Evolutionary conservation across 2,113 vertebrate genomes (phyloP), one percentile per base, ranked within the genome.

Genomic region (Bubalus kerabau): DNA sequence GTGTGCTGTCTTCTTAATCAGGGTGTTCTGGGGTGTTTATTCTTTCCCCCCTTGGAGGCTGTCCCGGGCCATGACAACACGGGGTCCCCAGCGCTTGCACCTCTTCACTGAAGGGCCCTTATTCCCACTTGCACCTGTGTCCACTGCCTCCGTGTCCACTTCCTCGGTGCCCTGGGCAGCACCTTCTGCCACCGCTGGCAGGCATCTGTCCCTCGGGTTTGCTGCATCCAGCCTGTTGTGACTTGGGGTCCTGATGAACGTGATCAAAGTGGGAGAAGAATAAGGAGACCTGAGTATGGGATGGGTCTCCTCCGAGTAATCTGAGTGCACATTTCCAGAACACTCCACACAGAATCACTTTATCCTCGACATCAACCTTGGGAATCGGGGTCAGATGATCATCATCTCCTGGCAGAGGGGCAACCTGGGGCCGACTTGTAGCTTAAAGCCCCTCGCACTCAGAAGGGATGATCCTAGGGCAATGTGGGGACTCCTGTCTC

Each of bases 261-360:
- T 15, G 28, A 19, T 62, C 26, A 13, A 21, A 32, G 13, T 48
- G 1, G 7, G 90, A 46, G 82, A 46, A 30, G 30, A 15, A 14
- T 26, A 3, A 26, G 0, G 48, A 15, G 46, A 11, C 3, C 32
- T 23, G 0, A 1, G 24, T 1, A 7, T 8, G 17, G 40, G 46
- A 2, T 5, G 57, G 15, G 30, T 54, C 24, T 3, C 78, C 21
- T 50, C 0, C 8, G 0, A 7, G 28, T 48, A 28, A 26, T 12
- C 24, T 0, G 13, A 21, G 26, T 8, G 32, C 19, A 40, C 17
- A 12, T 54, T 74, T 89, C 32, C 24, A 40, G 50, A 26, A 32
- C 13, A 3, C n/a, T 14, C 30, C 36, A 0, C 1, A 3, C 1
- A 2, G 26, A 85, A 24, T 59, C 43, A 1, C 43, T 86, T 9